Base-by-base conservation (phyloP, 2,113 vertebrate species). In the Bufo gargarizans region DNA sequence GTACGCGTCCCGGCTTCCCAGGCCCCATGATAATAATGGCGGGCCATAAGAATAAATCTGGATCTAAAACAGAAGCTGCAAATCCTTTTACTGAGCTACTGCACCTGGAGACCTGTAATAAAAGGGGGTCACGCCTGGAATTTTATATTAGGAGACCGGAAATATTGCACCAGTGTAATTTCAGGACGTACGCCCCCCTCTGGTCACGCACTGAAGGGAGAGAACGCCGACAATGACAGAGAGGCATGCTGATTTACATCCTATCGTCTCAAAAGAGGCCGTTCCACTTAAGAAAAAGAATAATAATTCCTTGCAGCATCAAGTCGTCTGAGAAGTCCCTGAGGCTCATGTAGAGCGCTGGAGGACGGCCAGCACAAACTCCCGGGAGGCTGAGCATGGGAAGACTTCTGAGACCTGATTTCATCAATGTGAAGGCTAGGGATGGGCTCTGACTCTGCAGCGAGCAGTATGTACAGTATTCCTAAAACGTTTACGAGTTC, bases 281-380 rank as follows among this genome's bases (percentile, higher is more conserved):
- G 61, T 43, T 55, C 76, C 71, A 65, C 85, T 86, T 78, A 80
- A 56, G 53, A 55, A 50, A 33, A 77, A 61, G 71, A 86, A 87
- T n/a, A 58, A 71, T 72, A 81, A 87, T 47, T 72, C 78, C 86
- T 72, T 63, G 45, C 63, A 72, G 78, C 77, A 69, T 82, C 17
- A 43, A 43, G 61, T 47, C 55, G 74, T 43, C 86, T 82, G 78
- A 82, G 86, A 86, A 69, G 63, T 82, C 86, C 86, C 86, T 2
- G 8, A 33, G 77, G 86, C 77, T 65, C 74, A 50, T 86, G 14
- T 49, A 61, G 67, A 82, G 47, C 86, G 9, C 78, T 87, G 86
- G 86, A 82, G 14, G 78, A n/a, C 43, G 16, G 86, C 86, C 86
- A 87, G 53, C 11, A 20, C 33, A 12, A 53, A 14, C 14, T 82